These are phyloP conservation scores for Balanococcus diminutus DNA, from an alignment of 2,888 invertebrate species.

Conservation along the genomic window DNA sequence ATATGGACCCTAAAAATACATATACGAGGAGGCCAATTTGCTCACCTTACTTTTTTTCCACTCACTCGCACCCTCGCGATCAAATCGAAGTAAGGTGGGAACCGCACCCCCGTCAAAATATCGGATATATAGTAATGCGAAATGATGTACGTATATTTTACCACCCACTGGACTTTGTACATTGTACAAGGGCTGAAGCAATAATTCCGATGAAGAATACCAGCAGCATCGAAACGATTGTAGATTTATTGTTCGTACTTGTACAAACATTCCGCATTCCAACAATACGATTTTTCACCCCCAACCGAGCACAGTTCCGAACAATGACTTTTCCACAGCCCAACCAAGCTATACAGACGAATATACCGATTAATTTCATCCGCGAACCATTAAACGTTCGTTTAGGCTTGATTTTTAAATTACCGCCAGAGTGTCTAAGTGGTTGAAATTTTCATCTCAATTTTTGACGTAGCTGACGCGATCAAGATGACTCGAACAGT, in stretches of 20 bases:
- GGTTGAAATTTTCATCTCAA: slow-evolving; percentile 8
- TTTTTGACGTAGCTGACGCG: background rate
- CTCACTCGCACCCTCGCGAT: background rate
- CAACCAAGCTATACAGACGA: too few species aligned
- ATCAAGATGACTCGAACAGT: background rate
- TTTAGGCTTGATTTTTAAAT: background rate
- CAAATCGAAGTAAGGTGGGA: background rate
- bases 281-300: slow-evolving; percentile 32
- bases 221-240: slow-evolving; percentile 22
- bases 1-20: background rate
- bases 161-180: background rate
- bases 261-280: slow-evolving; percentile 25
- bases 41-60: background rate
- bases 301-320: background rate
- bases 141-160: background rate
- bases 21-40: background rate
- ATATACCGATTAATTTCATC: slow-evolving; percentile 7
- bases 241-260: slow-evolving; percentile 15
- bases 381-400: background rate
- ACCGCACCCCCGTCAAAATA: too few species aligned
- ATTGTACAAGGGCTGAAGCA: background rate
- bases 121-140: too few species aligned
- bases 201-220: slow-evolving; percentile 7
- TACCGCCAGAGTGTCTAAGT: background rate
- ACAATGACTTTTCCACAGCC: slow-evolving; percentile 1